Percentiles rank a stretch among this genome's conserved stretches.
Conservation (phyloP, 2,888 invertebrate species). For the Macrophya alboannulata region DNA sequence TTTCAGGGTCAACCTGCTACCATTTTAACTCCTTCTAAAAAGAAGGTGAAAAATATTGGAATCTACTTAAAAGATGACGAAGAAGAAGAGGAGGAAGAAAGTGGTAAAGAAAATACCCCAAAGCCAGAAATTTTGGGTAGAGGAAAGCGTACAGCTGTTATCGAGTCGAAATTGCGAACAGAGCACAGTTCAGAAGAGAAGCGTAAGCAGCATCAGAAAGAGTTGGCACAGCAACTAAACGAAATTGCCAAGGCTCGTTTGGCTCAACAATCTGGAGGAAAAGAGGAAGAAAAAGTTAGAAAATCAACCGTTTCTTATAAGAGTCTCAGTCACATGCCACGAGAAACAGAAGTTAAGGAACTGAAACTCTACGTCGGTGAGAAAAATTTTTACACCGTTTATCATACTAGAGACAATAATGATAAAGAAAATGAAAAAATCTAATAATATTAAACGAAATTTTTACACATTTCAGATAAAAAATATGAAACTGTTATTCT, state of each 20-base stretch:
- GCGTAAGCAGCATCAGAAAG: constrained; percentile 97
- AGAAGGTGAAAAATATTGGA: constrained; percentile 97
- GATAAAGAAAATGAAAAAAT: background rate
- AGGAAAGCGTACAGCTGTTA: constrained; percentile 94
- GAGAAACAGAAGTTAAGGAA: constrained; percentile 95
- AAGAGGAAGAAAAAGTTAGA: constrained; percentile 93
- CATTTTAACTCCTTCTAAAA: constrained; percentile 95
- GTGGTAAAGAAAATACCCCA: constrained; percentile 83
- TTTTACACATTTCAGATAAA: constrained; percentile 85
- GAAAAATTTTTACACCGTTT: constrained; percentile 70
- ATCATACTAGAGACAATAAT: background rate
- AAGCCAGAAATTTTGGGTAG: constrained; percentile 87
- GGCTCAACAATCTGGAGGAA: constrained; percentile 92
- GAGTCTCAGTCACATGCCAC: constrained; percentile 94
- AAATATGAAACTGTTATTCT: constrained; percentile 99
- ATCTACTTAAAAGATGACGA: constrained; percentile 96
- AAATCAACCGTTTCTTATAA: constrained; percentile 98
- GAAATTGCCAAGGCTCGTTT: constrained; percentile 96
- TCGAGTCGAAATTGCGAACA: constrained; percentile 95
- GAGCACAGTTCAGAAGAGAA: constrained; percentile 99
- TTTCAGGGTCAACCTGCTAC: constrained; percentile 88
- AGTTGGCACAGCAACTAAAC: constrained; percentile 94
- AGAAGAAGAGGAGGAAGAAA: constrained; percentile 89
- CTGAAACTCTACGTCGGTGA: constrained; percentile 96
- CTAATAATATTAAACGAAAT: constrained; percentile 9